A percentile compares a stretch with the other conserved stretches of the same genome.
phyloP scores from a whole-genome alignment of 1,140 invertebrate genomes.

The Augochlora pura region DNA sequence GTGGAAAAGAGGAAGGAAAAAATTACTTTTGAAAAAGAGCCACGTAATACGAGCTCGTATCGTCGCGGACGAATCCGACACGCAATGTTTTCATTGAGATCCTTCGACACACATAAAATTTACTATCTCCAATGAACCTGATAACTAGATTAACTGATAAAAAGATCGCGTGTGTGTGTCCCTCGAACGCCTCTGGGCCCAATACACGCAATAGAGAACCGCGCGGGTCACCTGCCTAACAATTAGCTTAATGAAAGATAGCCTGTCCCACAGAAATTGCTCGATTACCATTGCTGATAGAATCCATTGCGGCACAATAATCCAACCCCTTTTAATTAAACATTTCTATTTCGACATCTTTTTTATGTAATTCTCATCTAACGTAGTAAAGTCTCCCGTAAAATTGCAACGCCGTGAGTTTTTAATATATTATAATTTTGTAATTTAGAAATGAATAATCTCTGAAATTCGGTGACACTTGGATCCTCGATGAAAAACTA shows the following conservation, averaged over 20 bases:
- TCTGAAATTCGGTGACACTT: no score
- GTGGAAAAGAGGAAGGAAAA: neutral
- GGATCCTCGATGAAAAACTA: no score
- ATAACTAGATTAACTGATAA: slow-evolving; percentile 1
- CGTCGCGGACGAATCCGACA: neutral
- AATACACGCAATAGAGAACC: neutral
- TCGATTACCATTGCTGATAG: neutral
- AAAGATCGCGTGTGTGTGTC: slow-evolving; percentile 24
- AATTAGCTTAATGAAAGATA: neutral
- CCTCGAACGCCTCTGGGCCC: neutral
- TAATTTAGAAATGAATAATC: no score
- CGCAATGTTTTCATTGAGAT: slow-evolving; percentile 3
- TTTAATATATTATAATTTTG: no score
- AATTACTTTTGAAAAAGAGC: neutral
- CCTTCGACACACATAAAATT: slow-evolving; percentile 7
- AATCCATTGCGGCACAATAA: neutral
- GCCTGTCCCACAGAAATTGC: neutral
- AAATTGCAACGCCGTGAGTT: no score
- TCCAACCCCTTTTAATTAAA: neutral
- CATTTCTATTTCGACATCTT: neutral
- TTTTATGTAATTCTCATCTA: neutral
- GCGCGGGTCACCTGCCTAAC: neutral
- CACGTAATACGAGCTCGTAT: neutral
- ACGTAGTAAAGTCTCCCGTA: neutral
- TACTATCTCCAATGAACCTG: slow-evolving; percentile 4